Base-by-base conservation (phyloP, 1,140 invertebrate genomes). In the Sesamia nonagrioides region DNA sequence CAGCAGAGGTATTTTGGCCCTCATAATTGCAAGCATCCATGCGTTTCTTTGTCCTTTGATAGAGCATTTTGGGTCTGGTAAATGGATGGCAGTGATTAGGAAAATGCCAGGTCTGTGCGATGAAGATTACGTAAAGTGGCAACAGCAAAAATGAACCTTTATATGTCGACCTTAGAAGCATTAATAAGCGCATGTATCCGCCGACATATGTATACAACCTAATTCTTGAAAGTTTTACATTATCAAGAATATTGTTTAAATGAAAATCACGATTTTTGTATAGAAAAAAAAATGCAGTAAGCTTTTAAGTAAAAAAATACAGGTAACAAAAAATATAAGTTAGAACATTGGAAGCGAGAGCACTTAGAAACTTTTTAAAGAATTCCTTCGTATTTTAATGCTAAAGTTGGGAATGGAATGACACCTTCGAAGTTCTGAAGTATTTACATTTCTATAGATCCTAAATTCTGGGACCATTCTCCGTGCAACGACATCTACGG, bases 1-100 rank as follows among this genome's bases (percentile, higher is more conserved):
- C 17, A 40, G 63, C 35, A 17, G 69, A 54, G 72, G 72, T 75
- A 75, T 79, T 75, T 75, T 15, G 45, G 61, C 50, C 78, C 40
- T 60, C 35, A 56, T 74, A 74, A 79, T 68, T 69, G 61, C 18
- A 69, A 40, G 61, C 35, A 45, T 11, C 17, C 40, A 50, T 35
- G 56, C 56, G 18, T n/a, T 35, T 50, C 15, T 42, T 61, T 17
- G 18, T 18, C 27, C 42, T 75, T 75, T 75, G 58, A 50, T 75
- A 61, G 27, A 21, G 37, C 27, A 18, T 48, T 75, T 37, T 50
- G 58, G 21, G 52, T 45, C 42, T 75, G 50, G 48, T 17, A n/a
- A 68, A 48, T 33, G 27, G 63, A 37, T 37, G 58, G 0, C 18
- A 9, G 50, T 61, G 42, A 56, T 56, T 27, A 56, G 18, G 11